These are phyloP conservation scores for Brachylomia viminalis DNA, from an alignment of 2,888 invertebrate genomes.

Conservation along the genomic window DNA sequence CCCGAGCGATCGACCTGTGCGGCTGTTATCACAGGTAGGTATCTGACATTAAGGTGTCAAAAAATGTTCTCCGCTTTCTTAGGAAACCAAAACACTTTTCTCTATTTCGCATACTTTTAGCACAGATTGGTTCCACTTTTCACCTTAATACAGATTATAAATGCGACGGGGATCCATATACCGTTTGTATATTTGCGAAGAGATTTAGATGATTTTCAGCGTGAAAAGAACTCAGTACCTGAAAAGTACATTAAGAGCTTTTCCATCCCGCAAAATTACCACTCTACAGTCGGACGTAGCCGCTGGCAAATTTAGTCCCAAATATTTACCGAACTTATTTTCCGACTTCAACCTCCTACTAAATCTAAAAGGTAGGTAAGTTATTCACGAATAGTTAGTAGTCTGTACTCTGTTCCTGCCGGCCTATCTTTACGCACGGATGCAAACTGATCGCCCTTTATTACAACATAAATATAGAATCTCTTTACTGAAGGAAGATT, in stretches of 20 bases:
- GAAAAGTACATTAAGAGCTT: conserved; percentile 13
- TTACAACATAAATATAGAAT: conserved; percentile 53
- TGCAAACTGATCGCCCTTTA: conserved; percentile 47
- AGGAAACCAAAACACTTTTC: background rate
- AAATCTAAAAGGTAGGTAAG: no score
- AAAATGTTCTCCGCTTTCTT: background rate
- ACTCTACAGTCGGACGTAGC: conserved; percentile 19
- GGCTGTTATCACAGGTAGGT: background rate
- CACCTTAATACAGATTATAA: conserved; percentile 1
- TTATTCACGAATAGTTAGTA: conserved; percentile 32
- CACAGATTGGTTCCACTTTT: background rate
- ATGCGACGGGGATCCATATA: background rate
- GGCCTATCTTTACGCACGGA: conserved; percentile 56
- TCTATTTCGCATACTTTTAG: background rate
- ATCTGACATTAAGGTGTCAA: background rate
- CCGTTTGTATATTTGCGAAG: background rate
- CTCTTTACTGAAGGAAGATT: conserved; percentile 34
- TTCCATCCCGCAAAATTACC: conserved; percentile 22
- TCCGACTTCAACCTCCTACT: background rate
- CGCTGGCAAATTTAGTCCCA: conserved; percentile 19
- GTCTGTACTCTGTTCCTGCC: conserved; percentile 31
- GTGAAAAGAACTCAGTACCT: background rate
- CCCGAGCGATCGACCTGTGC: background rate
- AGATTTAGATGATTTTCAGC: background rate
- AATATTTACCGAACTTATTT: conserved; percentile 33